These are phyloP conservation scores for Sarcophaga bullata DNA, from an alignment of 1,140 invertebrate genomes.

Conservation along the genomic window DNA sequence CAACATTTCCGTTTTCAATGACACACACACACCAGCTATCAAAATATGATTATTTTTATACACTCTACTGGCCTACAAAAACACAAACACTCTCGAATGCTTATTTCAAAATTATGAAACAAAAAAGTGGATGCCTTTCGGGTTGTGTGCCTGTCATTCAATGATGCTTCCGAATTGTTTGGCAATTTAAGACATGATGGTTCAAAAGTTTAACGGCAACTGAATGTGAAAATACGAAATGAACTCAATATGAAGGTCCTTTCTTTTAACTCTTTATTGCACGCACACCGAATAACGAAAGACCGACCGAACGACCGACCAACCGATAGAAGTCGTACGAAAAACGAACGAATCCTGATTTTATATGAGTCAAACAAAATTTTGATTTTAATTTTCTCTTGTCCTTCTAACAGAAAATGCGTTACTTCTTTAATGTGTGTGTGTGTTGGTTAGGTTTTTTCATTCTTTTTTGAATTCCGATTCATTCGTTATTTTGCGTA, in stretches of 20 bases:
- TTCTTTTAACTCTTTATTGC: constrained; percentile 15
- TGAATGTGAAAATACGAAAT: constrained; percentile 10
- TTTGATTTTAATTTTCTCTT: not conserved
- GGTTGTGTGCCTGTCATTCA: not conserved
- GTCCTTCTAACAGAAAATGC: not conserved
- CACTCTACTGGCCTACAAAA: not conserved
- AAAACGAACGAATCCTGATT: not conserved
- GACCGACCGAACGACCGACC: not conserved
- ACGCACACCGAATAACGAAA: not conserved
- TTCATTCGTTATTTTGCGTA: constrained; percentile 45
- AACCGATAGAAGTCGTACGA: not conserved
- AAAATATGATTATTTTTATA: not conserved
- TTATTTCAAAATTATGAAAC: too few relatives aligned
- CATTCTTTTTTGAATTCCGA: not conserved
- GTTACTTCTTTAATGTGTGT: not conserved
- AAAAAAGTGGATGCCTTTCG: too few relatives aligned
- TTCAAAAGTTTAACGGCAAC: constrained; percentile 11
- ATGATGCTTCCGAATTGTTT: not conserved
- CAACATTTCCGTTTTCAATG: not conserved
- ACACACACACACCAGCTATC: not conserved
- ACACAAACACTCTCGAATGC: not conserved
- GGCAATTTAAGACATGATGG: constrained; percentile 9
- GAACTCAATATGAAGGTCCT: constrained; percentile 23
- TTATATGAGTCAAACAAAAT: not conserved
- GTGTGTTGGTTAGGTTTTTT: not conserved